Evolutionary conservation across 2,797 vertebrate genomes (phyloP), one percentile per base, ranked within the genome.

Genomic region (Chromobotia macracanthus): DNA sequence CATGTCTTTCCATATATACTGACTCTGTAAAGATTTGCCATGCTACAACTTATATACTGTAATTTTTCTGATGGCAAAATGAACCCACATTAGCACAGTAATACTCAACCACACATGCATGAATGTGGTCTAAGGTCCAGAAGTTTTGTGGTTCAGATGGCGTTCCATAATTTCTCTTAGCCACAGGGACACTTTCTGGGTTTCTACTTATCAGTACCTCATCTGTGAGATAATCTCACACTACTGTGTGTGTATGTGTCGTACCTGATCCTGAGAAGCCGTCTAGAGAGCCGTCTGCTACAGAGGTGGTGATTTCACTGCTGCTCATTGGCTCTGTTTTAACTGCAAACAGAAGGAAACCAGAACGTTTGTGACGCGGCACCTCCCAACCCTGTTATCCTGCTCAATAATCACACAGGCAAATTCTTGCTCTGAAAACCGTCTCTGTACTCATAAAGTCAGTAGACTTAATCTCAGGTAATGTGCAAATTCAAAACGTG

Each of bases 291-390:
- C 94, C 95, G 93, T 99, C 97, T 94, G 96, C 92, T 92, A 97
- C 92, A 72, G 97, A 95, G 89, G 96, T 93, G 95, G 92, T 87
- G 86, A 97, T 95, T 91, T 98, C 97, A 90, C 95, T 96, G 95
- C 94, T 97, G 95, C 95, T 99, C 97, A 99, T 99, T 96, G 97
- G 97, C 90, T 99, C 97, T 94, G 96, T 97, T 97, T 99, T 99
- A 95, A 99, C 97, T 99, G 91, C 85, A 93, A 92, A 95, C 92
- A 94, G 87, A 94, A 90, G 89, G 84, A 91, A 86, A 83, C 75
- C 84, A 87, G 77, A 90, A 61, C 68, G 77, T 90, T 85, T 89
- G 64, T 72, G 73, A 68, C 25, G 65, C 25, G 15, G 75, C 80
- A 44, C 48, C n/a, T 9, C 38, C 56, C 16, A 5, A 70, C 13